phyloP scores from a whole-genome alignment of 2,888 invertebrate species.

The Drosophila rubida region DNA sequence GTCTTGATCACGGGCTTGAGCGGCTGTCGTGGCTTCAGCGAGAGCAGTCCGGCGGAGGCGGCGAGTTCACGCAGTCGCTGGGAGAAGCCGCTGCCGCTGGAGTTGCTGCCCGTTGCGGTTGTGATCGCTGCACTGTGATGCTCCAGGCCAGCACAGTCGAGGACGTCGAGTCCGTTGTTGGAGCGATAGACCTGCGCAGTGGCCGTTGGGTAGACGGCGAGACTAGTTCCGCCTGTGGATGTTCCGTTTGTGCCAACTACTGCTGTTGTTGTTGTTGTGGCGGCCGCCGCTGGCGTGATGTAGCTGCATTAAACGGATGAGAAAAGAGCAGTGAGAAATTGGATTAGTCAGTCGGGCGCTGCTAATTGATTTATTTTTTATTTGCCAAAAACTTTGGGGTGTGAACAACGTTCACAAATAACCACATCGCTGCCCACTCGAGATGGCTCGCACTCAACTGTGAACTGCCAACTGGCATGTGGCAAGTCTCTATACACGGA shows the following conservation, averaged over 20 bases:
- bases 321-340: slow-evolving; percentile 20
- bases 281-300: slow-evolving; percentile 82
- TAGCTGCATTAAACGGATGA: slow-evolving; percentile 72
- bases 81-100: slow-evolving; percentile 81
- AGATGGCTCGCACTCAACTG: slow-evolving; percentile 69
- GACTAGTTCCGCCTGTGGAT: slow-evolving; percentile 70
- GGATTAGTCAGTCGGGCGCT: slow-evolving; percentile 53
- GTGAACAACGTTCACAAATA: slow-evolving; percentile 64
- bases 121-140: slow-evolving; percentile 50
- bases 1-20: slow-evolving; percentile 85
- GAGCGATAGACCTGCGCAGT: slow-evolving; percentile 81
- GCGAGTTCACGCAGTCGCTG: slow-evolving; percentile 84
- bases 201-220: slow-evolving; percentile 79
- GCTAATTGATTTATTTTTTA: slow-evolving; percentile 73
- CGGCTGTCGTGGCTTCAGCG: slow-evolving; percentile 84
- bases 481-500: slow-evolving; percentile 24
- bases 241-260: slow-evolving; percentile 28
- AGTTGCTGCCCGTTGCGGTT: slow-evolving; percentile 48
- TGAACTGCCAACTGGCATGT: slow-evolving; percentile 42
- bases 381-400: slow-evolving; percentile 59
- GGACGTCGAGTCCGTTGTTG: slow-evolving; percentile 71
- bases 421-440: slow-evolving; percentile 5
- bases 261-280: slow-evolving; percentile 68
- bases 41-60: slow-evolving; percentile 84
- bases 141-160: slow-evolving; percentile 71